Evolutionary conservation across 2,888 invertebrate genomes (phyloP).

Genomic region (Drosophila bunnanda): DNA sequence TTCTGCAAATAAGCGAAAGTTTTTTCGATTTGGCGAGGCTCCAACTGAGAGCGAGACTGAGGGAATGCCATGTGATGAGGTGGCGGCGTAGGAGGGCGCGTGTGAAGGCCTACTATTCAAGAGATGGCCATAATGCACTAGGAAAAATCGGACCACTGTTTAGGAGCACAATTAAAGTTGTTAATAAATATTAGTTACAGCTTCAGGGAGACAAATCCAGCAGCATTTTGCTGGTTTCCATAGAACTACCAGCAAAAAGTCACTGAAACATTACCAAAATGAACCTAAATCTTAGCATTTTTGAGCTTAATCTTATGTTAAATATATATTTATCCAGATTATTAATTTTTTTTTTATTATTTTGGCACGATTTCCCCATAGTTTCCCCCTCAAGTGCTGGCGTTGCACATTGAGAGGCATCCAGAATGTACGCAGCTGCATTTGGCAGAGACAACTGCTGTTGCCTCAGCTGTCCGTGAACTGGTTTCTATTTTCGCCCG

Average conservation of each 20-base stretch:
- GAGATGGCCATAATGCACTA: slow-evolving; percentile 5
- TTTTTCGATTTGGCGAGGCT: slow-evolving; percentile 50
- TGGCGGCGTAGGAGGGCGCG: slow-evolving; percentile 65
- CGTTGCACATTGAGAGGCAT: slow-evolving; percentile 10
- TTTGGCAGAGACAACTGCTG: slow-evolving; percentile 11
- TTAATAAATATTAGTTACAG: too few relatives aligned
- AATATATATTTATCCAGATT: neutral
- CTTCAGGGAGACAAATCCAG: too few relatives aligned
- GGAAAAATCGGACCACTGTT: too few relatives aligned
- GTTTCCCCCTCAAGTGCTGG: neutral
- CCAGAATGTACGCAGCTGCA: slow-evolving; percentile 30
- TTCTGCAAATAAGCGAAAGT: slow-evolving; percentile 49
- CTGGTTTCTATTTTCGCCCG: slow-evolving; percentile 37
- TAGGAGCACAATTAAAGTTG: too few relatives aligned
- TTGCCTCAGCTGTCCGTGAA: slow-evolving; percentile 38
- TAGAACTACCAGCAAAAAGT: too few relatives aligned
- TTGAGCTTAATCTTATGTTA: rapidly evolving
- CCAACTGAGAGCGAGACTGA: slow-evolving; percentile 34
- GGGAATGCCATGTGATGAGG: slow-evolving; percentile 50
- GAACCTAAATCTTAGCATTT: rapidly evolving
- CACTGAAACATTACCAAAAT: neutral
- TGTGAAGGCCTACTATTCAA: slow-evolving; percentile 28
- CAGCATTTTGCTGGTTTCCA: too few relatives aligned
- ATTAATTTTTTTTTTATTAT: neutral
- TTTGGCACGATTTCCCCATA: neutral